Conservation (phyloP, 2,113 vertebrate genomes). For the Phycodurus eques region DNA sequence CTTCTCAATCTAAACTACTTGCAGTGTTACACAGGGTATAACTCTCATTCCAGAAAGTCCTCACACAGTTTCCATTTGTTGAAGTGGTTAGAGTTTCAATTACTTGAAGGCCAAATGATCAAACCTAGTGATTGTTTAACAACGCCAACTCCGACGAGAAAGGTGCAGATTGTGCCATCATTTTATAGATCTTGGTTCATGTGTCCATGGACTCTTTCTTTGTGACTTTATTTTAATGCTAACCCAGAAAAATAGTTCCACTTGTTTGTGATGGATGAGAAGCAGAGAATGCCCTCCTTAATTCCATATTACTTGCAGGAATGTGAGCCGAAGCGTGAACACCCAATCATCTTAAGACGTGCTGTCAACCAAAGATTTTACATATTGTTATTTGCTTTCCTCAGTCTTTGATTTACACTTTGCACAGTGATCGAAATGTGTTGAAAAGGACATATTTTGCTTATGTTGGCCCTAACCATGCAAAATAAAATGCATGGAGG, state of each 20-base stretch:
- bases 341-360: background rate
- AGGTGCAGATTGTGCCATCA: too few relatives aligned
- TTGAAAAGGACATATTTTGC: slow-evolving; percentile 1
- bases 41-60: background rate
- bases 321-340: background rate
- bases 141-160: background rate
- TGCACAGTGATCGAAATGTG: background rate
- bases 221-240: background rate
- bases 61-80: background rate
- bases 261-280: background rate
- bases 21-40: background rate
- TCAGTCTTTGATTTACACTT: background rate
- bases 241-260: background rate
- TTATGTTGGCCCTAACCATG: background rate
- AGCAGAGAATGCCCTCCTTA: background rate
- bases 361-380: slow-evolving; percentile 32
- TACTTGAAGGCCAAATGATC: background rate
- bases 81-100: background rate
- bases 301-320: background rate
- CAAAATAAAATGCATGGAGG: background rate
- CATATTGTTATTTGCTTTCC: background rate
- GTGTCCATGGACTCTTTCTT: background rate
- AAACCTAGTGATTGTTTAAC: background rate
- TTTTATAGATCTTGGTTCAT: too few relatives aligned
- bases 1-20: background rate